Evolutionary conservation across 2,888 invertebrate species (phyloP).

Genomic region (Phrixothrix hirtus): DNA sequence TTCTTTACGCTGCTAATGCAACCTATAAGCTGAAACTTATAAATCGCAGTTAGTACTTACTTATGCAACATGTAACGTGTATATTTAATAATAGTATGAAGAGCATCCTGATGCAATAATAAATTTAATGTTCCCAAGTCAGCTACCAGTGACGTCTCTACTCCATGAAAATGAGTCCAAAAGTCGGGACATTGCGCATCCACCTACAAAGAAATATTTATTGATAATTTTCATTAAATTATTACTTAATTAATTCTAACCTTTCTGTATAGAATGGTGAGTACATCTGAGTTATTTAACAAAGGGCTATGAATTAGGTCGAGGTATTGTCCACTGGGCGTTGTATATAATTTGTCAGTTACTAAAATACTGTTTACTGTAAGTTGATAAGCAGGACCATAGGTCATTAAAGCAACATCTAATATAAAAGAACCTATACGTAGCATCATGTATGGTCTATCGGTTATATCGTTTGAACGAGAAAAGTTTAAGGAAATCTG

Average conservation of each 20-base stretch:
- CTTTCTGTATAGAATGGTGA: conserved; percentile 76
- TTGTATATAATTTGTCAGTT: conserved; percentile 77
- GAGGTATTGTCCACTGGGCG: conserved; percentile 73
- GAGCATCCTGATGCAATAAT: conserved; percentile 73
- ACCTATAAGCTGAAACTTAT: too few relatives aligned
- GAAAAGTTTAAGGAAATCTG: conserved; percentile 70
- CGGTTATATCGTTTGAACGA: conserved; percentile 66
- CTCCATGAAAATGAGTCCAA: conserved; percentile 76
- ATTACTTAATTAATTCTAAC: conserved; percentile 51
- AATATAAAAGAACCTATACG: conserved; percentile 69
- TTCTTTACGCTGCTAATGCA: too few relatives aligned
- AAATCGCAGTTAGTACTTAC: conserved; percentile 54
- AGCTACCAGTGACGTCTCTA: conserved; percentile 75
- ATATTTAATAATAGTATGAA: conserved; percentile 72
- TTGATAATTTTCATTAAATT: too few relatives aligned
- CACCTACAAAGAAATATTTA: too few relatives aligned
- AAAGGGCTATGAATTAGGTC: conserved; percentile 69
- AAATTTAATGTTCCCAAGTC: conserved; percentile 67
- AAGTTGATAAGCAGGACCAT: conserved; percentile 77
- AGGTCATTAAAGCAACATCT: conserved; percentile 77
- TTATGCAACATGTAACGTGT: conserved; percentile 65
- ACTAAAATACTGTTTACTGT: conserved; percentile 66
- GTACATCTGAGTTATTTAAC: conserved; percentile 64
- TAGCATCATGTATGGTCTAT: conserved; percentile 75
- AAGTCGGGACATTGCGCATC: conserved; percentile 82